Percentiles rank a stretch among this genome's conserved stretches.
Evolutionary conservation across 2,113 vertebrate genomes (phyloP).

Genomic region (Alces alces): DNA sequence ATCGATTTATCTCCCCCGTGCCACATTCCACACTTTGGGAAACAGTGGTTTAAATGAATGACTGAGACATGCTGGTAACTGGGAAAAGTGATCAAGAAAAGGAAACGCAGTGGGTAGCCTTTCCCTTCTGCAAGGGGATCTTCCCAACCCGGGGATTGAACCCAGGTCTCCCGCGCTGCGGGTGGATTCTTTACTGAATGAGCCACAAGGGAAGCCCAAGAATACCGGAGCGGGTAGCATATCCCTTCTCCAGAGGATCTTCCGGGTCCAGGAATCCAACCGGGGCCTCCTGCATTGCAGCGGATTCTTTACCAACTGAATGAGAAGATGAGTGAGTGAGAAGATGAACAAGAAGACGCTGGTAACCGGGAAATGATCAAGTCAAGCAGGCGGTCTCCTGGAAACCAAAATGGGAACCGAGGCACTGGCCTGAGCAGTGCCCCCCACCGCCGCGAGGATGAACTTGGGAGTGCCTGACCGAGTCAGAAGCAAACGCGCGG

Average conservation of each 20-base stretch:
- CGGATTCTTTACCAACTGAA: background rate
- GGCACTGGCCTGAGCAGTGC: background rate
- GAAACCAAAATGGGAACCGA: background rate
- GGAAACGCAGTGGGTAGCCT: rapidly evolving
- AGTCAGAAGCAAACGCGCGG: background rate
- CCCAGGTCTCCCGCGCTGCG: background rate
- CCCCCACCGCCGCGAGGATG: rapidly evolving
- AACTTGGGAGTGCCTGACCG: rapidly evolving
- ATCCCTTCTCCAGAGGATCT: background rate
- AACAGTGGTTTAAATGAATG: background rate
- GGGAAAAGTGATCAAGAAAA: background rate
- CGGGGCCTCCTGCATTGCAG: background rate
- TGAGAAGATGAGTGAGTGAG: background rate
- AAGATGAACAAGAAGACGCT: background rate
- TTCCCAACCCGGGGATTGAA: background rate
- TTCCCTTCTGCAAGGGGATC: background rate
- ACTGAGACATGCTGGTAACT: background rate
- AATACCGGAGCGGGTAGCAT: background rate
- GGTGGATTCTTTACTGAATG: background rate
- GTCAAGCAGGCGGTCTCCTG: rapidly evolving
- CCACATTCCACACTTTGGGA: background rate
- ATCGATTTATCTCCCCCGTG: too few species aligned
- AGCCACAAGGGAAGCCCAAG: background rate
- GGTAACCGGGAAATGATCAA: background rate
- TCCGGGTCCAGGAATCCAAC: background rate